Evolutionary conservation across 2,888 invertebrate genomes (phyloP), one percentile per base, ranked within the genome.

Genomic region (Trachelus tabidus): DNA sequence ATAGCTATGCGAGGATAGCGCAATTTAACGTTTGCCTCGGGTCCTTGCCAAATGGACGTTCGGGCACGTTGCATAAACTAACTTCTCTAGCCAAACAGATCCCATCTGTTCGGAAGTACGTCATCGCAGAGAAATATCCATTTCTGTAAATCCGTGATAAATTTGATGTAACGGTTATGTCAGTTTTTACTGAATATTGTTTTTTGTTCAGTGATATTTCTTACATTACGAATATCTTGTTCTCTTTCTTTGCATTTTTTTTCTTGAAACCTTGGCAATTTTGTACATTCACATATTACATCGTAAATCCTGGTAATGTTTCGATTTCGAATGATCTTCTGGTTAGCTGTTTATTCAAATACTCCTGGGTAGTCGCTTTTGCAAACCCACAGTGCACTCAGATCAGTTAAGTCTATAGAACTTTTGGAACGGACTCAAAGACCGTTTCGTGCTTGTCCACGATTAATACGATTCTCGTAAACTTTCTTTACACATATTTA

Each of bases 21-120:
- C 71, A 12, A 31, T 71, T 71, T 31, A 33, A 33, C 31, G 71
- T 71, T 71, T 71, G 31, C 71, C 71, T 15, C 30, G 71, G 71
- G 71, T 71, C 71, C 71, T 15, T 71, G 71, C 71, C 71, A 71
- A 31, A 71, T 71, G 31, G 71, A 71, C 71, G 71, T 12, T 71
- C 23, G 31, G 71, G 33, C 71, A 33, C 71, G 71, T 71, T 71
- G 71, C 71, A 71, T 71, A 71, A 71, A 31, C 71, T 12, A 31
- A 34, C 71, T 12, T 31, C 31, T 31, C 31, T 34, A 2, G 71
- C 71, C 12, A 71, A 71, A 71, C 31, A 34, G 31, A 71, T 71
- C 31, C 71, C 71, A 71, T 71, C 71, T 71, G 71, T 12, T 34
- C 71, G 23, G 33, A 71, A 34, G 6, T 31, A 34, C 71, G 71